A percentile compares a stretch with the other conserved stretches of the same genome.
Evolutionary conservation across 2,888 invertebrate species (phyloP).

Genomic region (Orthosia cruda): DNA sequence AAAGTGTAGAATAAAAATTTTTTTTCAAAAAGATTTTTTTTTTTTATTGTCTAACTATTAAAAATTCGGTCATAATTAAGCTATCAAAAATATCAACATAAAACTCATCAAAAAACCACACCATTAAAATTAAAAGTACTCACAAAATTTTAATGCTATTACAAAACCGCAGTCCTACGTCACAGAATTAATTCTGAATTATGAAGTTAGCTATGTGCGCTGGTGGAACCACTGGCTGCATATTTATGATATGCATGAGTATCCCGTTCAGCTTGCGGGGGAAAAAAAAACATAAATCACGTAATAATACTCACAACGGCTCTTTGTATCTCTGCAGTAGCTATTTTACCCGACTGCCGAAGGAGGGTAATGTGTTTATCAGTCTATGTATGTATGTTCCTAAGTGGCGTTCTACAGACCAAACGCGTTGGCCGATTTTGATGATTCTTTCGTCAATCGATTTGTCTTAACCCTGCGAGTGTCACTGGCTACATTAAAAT

Average conservation of each 20-base stretch:
- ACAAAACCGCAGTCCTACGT: conserved; percentile 35
- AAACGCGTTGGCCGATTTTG: no score
- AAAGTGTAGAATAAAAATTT: no score
- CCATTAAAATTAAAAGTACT: conserved; percentile 15
- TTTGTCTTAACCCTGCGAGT: no score
- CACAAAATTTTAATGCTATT: conserved; percentile 51
- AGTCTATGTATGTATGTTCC: no score
- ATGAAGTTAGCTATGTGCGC: conserved; percentile 54
- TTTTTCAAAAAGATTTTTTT: no score
- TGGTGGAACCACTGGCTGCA: conserved; percentile 55
- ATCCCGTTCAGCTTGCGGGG: conserved; percentile 50
- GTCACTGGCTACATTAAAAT: no score
- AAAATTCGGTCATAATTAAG: background rate
- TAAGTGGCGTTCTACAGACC: no score
- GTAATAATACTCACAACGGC: no score
- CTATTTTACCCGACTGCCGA: no score
- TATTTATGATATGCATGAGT: conserved; percentile 60
- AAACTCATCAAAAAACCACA: conserved; percentile 14
- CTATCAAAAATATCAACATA: background rate
- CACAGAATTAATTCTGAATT: conserved; percentile 56
- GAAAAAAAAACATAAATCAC: conserved; percentile 57
- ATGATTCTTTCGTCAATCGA: no score
- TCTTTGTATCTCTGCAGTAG: no score
- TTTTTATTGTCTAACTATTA: background rate
- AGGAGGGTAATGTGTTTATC: no score